Base-by-base conservation (phyloP, 2,888 invertebrate species). In the Lumbricus terrestris region DNA sequence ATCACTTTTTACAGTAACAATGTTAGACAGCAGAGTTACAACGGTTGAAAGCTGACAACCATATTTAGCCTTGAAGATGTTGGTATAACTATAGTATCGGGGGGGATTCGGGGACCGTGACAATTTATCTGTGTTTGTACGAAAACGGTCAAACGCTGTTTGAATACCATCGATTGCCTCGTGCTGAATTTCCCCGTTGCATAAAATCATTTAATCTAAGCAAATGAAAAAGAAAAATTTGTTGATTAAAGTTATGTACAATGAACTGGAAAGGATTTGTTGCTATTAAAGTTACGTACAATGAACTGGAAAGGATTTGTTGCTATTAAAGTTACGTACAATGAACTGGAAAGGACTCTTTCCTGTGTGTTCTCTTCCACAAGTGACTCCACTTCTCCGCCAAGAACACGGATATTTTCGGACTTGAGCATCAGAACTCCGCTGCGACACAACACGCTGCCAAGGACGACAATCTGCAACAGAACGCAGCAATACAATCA, bases 321-420 rank as follows among this genome's bases (percentile, higher is more conserved):
- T 69, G 69, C 8, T 69, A n/a, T n/a, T n/a, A 69, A n/a, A 69
- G n/a, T 69, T 85, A 85, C 85, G 6, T 35, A 85, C 85, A 85
- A 37, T 16, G 34, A 85, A 18, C 16, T 85, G 34, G 85, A 35
- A 85, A 85, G 85, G 37, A 85, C 16, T 23, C 23, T 85, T 34
- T 85, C 85, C 20, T 3, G 18, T 20, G 34, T 91, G 85, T 94
- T 94, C 13, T 92, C 91, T 90, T 94, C 94, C 18, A 93, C 91
- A 83, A 94, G 91, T 1, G 92, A 96, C 88, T 97, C 96, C 0
- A 97, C 96, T 94, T 97, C 97, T 0, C 97, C 97, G 0, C 97
- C 97, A 0, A 97, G 94, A 90, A 97, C 94, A 92, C 96, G 96
- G 13, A 97, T 93, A 91, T 94, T 93, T 89, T 96, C 95, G 88